Base-by-base conservation (phyloP, 2,888 invertebrate species). In the Eupithecia centaureata region DNA sequence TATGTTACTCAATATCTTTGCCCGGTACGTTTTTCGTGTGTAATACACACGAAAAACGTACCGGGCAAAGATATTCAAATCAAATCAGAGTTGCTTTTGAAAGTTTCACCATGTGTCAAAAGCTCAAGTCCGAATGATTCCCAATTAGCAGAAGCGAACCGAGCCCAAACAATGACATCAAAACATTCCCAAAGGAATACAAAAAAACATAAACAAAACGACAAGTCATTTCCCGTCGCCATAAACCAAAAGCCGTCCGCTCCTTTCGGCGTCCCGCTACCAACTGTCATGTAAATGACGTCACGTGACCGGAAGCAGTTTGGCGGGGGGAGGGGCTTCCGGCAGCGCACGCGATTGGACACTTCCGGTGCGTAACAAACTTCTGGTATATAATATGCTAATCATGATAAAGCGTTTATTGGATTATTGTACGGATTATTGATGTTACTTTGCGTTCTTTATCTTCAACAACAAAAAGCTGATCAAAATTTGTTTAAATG, bases 281-380 rank as follows among this genome's bases (percentile, higher is more conserved):
- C 85, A 80, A 88, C 87, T 91, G 91, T 92, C 90, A 92, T 91
- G 91, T 90, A 91, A 92, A 93, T 92, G 90, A 88, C 88, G 92
- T 92, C 93, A 92, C 92, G 92, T 88, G 92, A 90, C 93, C 92
- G 92, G 93, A 92, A 88, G 89, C 85, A 85, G 89, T 88, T 88
- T 84, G 89, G 87, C 82, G 86, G 86, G 85, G 90, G 89, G 90
- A 82, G 86, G 88, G 82, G 85, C 83, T 87, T 89, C 90, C 91
- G 90, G 89, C 87, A 73, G 85, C 89, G 88, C 89, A 90, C 89
- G 90, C 92, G 90, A 93, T 93, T 92, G 92, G 92, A 87, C 89
- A 91, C 92, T 90, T 93, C 93, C 93, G 91, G 85, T 87, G 77
- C 79, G 86, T 85, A 89, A 88, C 88, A 90, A 91, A 90, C 87